Base-by-base conservation (phyloP, 2,113 vertebrate species). In the Otolemur garnettii region DNA sequence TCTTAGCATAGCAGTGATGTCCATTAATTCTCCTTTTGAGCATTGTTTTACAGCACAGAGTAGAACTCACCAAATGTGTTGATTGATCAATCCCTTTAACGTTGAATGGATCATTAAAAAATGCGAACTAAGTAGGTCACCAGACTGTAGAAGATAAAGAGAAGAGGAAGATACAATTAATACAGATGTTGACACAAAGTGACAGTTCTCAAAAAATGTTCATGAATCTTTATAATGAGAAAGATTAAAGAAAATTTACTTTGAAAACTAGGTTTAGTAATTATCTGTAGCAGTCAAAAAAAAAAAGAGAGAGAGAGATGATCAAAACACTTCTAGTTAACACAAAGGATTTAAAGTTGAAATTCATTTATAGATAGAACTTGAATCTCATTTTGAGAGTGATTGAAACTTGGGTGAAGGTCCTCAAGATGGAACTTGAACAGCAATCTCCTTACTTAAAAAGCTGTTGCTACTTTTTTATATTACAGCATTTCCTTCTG, bases 221-320 rank as follows among this genome's bases (percentile, higher is more conserved):
- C n/a, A 64, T 72, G 0, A 75, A 62, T 93, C 35, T 94, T 33
- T 83, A n/a, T 91, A 88, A 96, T 95, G 42, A 96, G 90, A 60
- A 96, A 90, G 87, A 96, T 84, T 64, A 96, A 95, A 96, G 89
- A n/a, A 96, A 91, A 24, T 85, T 82, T 94, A 95, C 82, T 96
- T 96, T 77, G 68, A 93, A 93, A 93, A 91, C n/a, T 71, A 89
- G 72, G 71, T 90, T 88, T 87, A 26, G 8, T 91, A 95, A 90
- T 55, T 64, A 82, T 85, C 93, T 77, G 94, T 91, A 95, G 77
- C 30, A 87, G 53, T 12, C 24, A 64, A 24, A 13, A 64, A 26
- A 42, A 84, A 91, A 88, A 81, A 38, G 89, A 75, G 68, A 69
- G 30, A 91, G 90, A 75, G 68, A 69, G n/a, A 91, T 94, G 33